Conservation (phyloP, 2,113 vertebrate genomes). For the Neogobius melanostomus region DNA sequence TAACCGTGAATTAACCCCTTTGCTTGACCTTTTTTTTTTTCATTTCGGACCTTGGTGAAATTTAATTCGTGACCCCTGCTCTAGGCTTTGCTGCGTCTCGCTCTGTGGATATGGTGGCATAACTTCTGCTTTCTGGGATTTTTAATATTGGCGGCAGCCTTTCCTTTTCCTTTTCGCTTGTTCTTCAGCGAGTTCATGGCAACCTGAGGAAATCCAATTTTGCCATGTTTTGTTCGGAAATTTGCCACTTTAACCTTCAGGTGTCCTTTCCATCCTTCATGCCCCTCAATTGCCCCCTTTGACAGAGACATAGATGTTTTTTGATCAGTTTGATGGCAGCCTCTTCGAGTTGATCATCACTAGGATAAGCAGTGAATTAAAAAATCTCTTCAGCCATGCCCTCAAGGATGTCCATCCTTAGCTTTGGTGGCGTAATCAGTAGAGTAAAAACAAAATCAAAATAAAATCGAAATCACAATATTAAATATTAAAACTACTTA, state of each 20-base stretch:
- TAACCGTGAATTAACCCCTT: no score
- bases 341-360: neutral
- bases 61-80: no score
- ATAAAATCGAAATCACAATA: no score
- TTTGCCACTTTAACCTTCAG: neutral
- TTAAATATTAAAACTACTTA: no score
- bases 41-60: no score
- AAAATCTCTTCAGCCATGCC: neutral
- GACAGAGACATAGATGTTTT: neutral
- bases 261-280: neutral
- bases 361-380: neutral
- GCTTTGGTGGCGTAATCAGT: no score
- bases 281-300: neutral
- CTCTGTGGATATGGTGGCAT: neutral
- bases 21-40: no score
- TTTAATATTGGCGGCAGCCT: neutral
- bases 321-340: neutral
- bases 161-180: neutral
- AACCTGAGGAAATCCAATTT: neutral
- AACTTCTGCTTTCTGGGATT: neutral
- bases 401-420: no score
- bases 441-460: no score
- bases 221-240: neutral
- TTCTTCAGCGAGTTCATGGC: conserved; percentile 2
- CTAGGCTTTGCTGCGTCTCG: neutral